Evolutionary conservation across 2,888 invertebrate species (phyloP).

Genomic region (Torymus aiolomorphi): DNA sequence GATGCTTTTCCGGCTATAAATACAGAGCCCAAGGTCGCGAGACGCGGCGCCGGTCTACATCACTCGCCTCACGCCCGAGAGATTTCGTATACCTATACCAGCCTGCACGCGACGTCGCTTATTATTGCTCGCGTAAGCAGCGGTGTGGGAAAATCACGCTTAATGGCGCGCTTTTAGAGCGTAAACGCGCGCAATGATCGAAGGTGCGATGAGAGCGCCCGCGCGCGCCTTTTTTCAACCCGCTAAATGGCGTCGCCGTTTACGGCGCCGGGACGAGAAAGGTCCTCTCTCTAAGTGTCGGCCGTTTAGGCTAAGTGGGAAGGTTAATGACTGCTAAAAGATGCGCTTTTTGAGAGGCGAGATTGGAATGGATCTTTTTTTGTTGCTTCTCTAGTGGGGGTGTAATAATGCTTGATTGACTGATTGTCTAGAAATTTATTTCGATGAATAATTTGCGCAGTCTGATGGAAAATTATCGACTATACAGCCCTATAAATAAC

Average conservation of each 20-base stretch:
- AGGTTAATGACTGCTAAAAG: conserved; percentile 9
- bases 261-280: background rate
- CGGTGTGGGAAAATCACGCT: background rate
- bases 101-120: too few relatives aligned
- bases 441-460: too few relatives aligned
- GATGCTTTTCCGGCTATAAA: conserved; percentile 10
- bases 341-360: background rate
- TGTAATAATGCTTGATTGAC: too few relatives aligned
- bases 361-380: background rate
- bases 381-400: too few relatives aligned
- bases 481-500: too few relatives aligned
- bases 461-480: too few relatives aligned
- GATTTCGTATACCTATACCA: too few relatives aligned
- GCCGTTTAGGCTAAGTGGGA: background rate
- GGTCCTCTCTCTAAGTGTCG: too few relatives aligned
- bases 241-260: background rate
- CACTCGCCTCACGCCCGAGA: too few relatives aligned
- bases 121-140: too few relatives aligned
- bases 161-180: background rate
- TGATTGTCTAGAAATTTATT: too few relatives aligned
- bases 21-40: background rate
- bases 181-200: conserved; percentile 20
- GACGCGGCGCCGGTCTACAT: too few relatives aligned
- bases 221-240: background rate
- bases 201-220: conserved; percentile 13